Evolutionary conservation across 2,113 vertebrate genomes (phyloP).

Genomic region (Myxocyprinus asiaticus): DNA sequence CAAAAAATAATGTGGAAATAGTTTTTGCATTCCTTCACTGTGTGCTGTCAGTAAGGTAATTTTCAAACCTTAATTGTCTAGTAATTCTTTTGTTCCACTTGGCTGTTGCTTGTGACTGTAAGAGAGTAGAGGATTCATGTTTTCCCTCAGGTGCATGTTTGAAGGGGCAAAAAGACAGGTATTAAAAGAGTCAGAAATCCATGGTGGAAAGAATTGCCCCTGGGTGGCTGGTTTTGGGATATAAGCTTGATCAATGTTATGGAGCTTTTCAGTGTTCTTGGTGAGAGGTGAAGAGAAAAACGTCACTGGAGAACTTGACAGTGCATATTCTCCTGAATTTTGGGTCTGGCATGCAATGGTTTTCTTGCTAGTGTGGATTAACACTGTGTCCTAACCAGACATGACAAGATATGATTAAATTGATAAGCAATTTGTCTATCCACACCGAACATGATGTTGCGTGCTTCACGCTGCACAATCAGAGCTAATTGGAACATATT

Average conservation of each 20-base stretch:
- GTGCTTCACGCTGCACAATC: too few relatives aligned
- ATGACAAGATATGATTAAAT: too few relatives aligned
- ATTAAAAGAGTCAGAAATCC: slow-evolving; percentile 32
- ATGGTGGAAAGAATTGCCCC: slow-evolving; percentile 50
- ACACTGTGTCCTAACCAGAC: too few relatives aligned
- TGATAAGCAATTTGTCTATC: too few relatives aligned
- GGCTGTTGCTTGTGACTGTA: slow-evolving; percentile 42
- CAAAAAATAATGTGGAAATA: slow-evolving; percentile 29
- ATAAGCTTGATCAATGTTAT: slow-evolving; percentile 15
- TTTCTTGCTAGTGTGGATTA: not conserved
- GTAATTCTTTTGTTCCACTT: slow-evolving; percentile 52
- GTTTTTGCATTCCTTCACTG: slow-evolving; percentile 55
- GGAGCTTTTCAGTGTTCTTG: not conserved
- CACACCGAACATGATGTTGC: too few relatives aligned
- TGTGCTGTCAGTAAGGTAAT: slow-evolving; percentile 53
- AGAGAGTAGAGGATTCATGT: slow-evolving; percentile 45
- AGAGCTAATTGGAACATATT: too few relatives aligned
- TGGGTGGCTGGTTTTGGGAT: slow-evolving; percentile 34
- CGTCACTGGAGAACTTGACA: not conserved
- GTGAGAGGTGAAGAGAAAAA: slow-evolving; percentile 11
- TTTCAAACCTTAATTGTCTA: slow-evolving; percentile 46
- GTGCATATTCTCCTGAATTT: not conserved
- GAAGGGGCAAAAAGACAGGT: slow-evolving; percentile 31
- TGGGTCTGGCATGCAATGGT: not conserved
- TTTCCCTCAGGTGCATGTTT: slow-evolving; percentile 50